Conservation (phyloP, 2,797 vertebrate genomes). For the Chaetodon trifasciatus region DNA sequence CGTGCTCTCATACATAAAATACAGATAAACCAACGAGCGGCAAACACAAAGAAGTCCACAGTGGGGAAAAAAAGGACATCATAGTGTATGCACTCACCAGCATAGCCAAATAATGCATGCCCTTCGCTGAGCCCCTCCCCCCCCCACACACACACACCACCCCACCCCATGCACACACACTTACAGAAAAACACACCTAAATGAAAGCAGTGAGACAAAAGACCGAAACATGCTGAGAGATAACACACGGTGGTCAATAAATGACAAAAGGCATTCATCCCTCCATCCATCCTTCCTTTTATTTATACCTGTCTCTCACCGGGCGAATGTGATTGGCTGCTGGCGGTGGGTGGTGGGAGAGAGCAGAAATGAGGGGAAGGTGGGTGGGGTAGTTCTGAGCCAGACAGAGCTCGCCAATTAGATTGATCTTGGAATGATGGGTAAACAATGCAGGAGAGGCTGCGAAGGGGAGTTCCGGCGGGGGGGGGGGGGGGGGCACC, state of each 20-base stretch:
- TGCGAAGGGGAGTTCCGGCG: no score
- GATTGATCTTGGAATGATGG: conserved; percentile 68
- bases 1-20: neutral
- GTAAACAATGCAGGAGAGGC: conserved; percentile 66
- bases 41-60: neutral
- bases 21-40: neutral
- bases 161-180: neutral
- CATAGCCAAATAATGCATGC: conserved; percentile 55
- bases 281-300: conserved; percentile 68
- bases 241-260: conserved; percentile 76
- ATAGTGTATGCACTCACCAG: conserved; percentile 7
- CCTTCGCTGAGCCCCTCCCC: conserved; percentile 50
- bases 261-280: conserved; percentile 67
- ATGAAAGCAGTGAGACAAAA: conserved; percentile 34
- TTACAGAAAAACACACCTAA: neutral
- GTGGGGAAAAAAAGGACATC: conserved; percentile 6
- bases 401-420: conserved; percentile 65
- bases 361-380: neutral
- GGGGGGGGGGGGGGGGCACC: neutral
- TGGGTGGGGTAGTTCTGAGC: neutral
- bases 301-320: conserved; percentile 66
- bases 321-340: conserved; percentile 69
- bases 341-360: conserved; percentile 31
- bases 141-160: neutral
- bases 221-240: conserved; percentile 55